phyloP scores from a whole-genome alignment of 2,888 invertebrate genomes.

The Heliconius ismenius region DNA sequence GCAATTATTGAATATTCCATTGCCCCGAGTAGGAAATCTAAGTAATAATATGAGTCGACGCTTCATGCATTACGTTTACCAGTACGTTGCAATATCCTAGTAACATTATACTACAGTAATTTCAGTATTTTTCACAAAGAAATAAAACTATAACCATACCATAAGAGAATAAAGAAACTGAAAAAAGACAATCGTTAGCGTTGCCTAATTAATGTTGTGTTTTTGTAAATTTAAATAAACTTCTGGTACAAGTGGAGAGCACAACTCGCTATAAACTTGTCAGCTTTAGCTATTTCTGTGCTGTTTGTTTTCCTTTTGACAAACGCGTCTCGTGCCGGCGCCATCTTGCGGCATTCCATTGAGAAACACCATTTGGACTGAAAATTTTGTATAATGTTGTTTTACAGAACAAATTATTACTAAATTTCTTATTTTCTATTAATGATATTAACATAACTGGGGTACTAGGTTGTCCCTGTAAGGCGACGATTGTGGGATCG shows the following conservation, averaged over 20 bases:
- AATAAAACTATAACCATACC: background rate
- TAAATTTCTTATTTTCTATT: background rate
- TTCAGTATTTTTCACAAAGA: background rate
- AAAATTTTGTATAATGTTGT: conserved; percentile 29
- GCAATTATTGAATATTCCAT: too few relatives aligned
- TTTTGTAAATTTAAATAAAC: conserved; percentile 43
- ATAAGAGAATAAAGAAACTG: background rate
- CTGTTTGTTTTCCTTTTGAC: conserved; percentile 79
- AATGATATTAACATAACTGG: background rate
- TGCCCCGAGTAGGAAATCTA: too few relatives aligned
- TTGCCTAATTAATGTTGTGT: conserved; percentile 21
- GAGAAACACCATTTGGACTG: conserved; percentile 46
- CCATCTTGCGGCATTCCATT: conserved; percentile 67
- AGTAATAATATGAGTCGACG: too few relatives aligned
- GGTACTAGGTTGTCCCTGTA: too few relatives aligned
- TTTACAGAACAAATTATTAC: too few relatives aligned
- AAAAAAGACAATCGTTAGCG: conserved; percentile 8
- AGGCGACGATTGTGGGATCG: too few relatives aligned
- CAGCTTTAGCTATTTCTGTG: conserved; percentile 76
- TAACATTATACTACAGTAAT: too few relatives aligned
- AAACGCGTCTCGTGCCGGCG: conserved; percentile 68
- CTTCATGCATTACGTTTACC: too few relatives aligned
- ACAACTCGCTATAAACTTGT: conserved; percentile 74
- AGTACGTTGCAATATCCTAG: too few relatives aligned
- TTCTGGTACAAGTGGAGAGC: conserved; percentile 45